Evolutionary conservation across 1,140 invertebrate genomes (phyloP).

Genomic region (Brachionus manjavacas): DNA sequence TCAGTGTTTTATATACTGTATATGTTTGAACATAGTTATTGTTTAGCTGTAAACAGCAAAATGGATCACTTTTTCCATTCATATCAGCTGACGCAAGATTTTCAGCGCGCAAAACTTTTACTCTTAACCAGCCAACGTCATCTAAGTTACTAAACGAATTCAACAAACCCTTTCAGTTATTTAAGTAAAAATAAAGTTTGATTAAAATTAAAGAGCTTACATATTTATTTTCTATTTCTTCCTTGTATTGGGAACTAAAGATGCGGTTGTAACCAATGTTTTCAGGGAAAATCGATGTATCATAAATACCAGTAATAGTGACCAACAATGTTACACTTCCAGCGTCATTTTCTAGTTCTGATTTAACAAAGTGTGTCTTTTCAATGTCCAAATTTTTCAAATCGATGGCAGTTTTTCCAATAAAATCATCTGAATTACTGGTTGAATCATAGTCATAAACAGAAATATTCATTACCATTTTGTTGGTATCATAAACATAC

Average conservation of each 20-base stretch:
- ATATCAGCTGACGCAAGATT: slow-evolving; percentile 47
- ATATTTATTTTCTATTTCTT: neutral
- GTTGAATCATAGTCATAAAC: slow-evolving; percentile 78
- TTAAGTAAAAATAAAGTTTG: neutral
- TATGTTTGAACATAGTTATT: slow-evolving; percentile 92
- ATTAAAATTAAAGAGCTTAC: neutral
- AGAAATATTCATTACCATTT: slow-evolving; percentile 78
- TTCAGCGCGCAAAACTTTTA: slow-evolving; percentile 48
- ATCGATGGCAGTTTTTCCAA: slow-evolving; percentile 68
- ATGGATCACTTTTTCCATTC: slow-evolving; percentile 73
- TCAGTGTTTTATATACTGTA: slow-evolving; percentile 94
- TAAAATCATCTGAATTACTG: slow-evolving; percentile 74
- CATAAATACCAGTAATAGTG: slow-evolving; percentile 74
- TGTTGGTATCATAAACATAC: slow-evolving; percentile 84
- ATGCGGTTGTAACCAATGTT: neutral
- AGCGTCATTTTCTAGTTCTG: slow-evolving; percentile 66
- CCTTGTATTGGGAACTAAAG: neutral
- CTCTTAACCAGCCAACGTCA: slow-evolving; percentile 57
- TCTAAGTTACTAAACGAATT: slow-evolving; percentile 53
- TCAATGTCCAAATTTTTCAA: slow-evolving; percentile 75
- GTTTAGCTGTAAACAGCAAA: slow-evolving; percentile 89
- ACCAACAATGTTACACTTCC: slow-evolving; percentile 77
- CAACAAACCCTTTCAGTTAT: slow-evolving; percentile 48
- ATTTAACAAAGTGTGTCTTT: slow-evolving; percentile 77
- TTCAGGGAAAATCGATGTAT: neutral